Evolutionary conservation across 2,797 vertebrate species (phyloP).

Genomic region (Sternarchorhynchus goeldii): DNA sequence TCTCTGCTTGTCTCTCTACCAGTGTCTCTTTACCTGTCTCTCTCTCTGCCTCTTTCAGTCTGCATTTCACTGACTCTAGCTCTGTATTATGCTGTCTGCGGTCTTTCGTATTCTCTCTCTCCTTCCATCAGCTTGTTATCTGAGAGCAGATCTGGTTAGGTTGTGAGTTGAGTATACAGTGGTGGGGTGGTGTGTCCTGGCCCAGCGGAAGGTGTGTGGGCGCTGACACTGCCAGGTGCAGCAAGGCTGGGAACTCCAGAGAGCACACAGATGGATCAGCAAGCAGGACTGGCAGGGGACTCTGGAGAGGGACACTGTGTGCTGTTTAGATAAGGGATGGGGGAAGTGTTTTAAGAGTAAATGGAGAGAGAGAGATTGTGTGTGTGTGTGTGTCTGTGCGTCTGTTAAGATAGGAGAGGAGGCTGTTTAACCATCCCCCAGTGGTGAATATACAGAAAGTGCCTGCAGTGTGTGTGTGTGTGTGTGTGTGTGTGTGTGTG

Average conservation of each 20-base stretch:
- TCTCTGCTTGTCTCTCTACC: too few species aligned
- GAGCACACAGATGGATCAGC: conserved; percentile 6
- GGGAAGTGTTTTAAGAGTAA: conserved; percentile 56
- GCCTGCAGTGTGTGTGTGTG: conserved; percentile 33
- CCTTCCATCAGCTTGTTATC: conserved; percentile 9
- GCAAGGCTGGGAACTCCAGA: conserved; percentile 11
- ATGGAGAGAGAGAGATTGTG: conserved; percentile 41
- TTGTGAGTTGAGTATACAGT: too few species aligned
- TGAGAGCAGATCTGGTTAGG: not conserved
- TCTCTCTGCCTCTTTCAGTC: not conserved
- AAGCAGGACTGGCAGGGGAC: conserved; percentile 23
- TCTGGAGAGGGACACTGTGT: conserved; percentile 41
- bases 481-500: conserved; percentile 40
- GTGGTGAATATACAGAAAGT: too few species aligned
- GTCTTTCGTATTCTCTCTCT: not conserved
- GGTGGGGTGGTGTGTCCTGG: not conserved
- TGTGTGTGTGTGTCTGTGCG: conserved; percentile 38
- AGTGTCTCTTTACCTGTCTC: not conserved
- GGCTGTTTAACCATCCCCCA: conserved; percentile 43
- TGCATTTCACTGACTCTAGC: not conserved
- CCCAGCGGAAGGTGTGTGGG: too few species aligned
- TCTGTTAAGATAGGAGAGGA: conserved; percentile 18
- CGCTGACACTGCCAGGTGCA: conserved; percentile 24
- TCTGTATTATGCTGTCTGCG: too few species aligned
- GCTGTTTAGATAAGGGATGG: conserved; percentile 54